Evolutionary conservation across 2,113 vertebrate species (phyloP).

Genomic region (Pygoscelis antarcticus): DNA sequence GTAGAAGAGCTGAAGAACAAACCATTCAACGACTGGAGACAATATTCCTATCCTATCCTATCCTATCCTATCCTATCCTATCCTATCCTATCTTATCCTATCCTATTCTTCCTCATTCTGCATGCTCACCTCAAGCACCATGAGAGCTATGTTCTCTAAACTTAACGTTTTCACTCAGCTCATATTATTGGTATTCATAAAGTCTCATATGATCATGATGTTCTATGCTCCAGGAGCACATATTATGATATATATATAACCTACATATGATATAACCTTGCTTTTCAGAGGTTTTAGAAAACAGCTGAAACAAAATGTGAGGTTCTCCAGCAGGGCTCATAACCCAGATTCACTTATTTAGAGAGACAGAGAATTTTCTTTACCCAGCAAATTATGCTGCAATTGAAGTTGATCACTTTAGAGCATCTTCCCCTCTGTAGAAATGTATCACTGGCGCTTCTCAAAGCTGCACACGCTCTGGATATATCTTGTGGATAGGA

Average conservation of each 20-base stretch:
- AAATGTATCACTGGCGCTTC: neutral
- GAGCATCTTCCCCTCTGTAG: neutral
- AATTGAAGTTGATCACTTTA: neutral
- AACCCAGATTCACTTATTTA: neutral
- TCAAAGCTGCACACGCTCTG: neutral
- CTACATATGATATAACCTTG: neutral
- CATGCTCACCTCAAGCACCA: neutral
- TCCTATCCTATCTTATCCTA: neutral
- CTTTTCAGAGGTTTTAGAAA: neutral
- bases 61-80: neutral
- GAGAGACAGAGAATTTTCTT: neutral
- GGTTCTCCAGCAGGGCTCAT: neutral
- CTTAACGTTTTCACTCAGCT: neutral
- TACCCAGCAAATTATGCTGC: neutral
- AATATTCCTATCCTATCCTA: neutral
- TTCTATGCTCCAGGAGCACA: neutral
- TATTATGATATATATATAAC: neutral
- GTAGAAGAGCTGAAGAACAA: neutral
- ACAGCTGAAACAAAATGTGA: neutral
- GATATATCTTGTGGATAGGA: too few relatives aligned
- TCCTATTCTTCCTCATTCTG: neutral
- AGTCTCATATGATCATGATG: neutral
- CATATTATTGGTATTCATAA: neutral
- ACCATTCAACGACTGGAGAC: neutral
- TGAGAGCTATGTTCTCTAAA: neutral